These are phyloP conservation scores for Labia minor DNA, from an alignment of 2,888 invertebrate species.

Conservation along the genomic window DNA sequence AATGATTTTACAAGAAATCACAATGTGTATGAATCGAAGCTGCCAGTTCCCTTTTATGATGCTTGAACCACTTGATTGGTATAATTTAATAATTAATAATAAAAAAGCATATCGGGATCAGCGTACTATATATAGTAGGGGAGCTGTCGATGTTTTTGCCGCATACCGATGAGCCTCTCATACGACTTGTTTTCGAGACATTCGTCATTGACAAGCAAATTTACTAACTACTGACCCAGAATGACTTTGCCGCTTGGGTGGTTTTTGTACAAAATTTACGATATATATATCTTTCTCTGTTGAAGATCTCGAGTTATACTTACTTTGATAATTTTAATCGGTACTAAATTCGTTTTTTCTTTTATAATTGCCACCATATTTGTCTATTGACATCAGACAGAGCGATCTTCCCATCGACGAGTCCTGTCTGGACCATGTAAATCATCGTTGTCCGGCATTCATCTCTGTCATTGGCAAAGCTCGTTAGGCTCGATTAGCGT, in stretches of 20 bases:
- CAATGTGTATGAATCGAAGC: background rate
- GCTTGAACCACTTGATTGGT: background rate
- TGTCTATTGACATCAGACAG: background rate
- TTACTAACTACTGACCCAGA: constrained; percentile 3
- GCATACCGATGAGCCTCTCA: background rate
- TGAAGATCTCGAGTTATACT: too few species aligned
- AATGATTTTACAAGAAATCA: constrained; percentile 13
- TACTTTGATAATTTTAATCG: constrained; percentile 1
- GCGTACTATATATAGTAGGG: background rate
- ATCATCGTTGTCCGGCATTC: background rate
- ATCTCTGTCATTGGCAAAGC: constrained; percentile 3
- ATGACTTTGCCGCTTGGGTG: background rate
- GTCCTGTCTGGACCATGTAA: background rate
- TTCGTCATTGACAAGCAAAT: constrained; percentile 7
- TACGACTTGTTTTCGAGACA: background rate
- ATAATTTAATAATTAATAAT: constrained; percentile 13
- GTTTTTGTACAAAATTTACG: background rate
- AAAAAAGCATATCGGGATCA: constrained; percentile 1
- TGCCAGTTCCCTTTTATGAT: constrained; percentile 1
- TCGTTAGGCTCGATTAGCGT: constrained; percentile 13
- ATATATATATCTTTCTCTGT: background rate
- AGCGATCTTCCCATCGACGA: background rate
- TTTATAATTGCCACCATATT: background rate
- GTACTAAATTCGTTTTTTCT: background rate
- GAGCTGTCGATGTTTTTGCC: background rate